A percentile compares a stretch with the other conserved stretches of the same genome.
phyloP scores from a whole-genome alignment of 2,113 vertebrate genomes.

The Octodon degus region DNA sequence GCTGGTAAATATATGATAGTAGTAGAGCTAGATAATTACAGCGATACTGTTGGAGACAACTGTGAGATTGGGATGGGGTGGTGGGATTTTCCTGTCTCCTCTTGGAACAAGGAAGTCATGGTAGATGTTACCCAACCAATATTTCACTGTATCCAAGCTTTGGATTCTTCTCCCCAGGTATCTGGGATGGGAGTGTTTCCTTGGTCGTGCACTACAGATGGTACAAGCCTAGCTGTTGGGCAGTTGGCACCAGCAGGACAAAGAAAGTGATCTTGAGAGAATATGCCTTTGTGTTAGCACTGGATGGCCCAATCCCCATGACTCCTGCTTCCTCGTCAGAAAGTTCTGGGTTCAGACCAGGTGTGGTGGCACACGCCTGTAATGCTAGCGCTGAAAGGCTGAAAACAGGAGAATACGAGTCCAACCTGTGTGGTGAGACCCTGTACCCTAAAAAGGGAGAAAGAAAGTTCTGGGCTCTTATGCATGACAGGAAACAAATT shows the following conservation, averaged over 20 bases:
- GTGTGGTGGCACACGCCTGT: too few relatives aligned
- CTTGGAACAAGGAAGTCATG: slow-evolving; percentile 52
- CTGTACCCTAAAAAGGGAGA: too few relatives aligned
- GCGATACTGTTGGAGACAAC: slow-evolving; percentile 67
- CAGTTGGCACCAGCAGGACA: not conserved
- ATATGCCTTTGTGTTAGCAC: not conserved
- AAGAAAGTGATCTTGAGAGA: not conserved
- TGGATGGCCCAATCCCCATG: not conserved
- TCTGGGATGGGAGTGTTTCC: not conserved
- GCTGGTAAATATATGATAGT: slow-evolving; percentile 67
- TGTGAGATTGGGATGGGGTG: slow-evolving; percentile 50
- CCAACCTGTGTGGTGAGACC: too few relatives aligned
- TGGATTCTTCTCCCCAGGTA: not conserved
- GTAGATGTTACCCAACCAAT: not conserved
- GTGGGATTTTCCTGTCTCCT: slow-evolving; percentile 56
- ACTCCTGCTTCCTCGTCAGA: not conserved
- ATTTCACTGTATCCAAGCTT: not conserved
- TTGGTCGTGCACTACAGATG: not conserved
- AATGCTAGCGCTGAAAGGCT: too few relatives aligned
- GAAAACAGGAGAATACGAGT: too few relatives aligned
- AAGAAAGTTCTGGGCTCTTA: not conserved
- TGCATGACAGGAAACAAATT: not conserved
- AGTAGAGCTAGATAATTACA: slow-evolving; percentile 53
- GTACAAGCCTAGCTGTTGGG: not conserved
- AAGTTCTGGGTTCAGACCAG: not conserved